phyloP scores from a whole-genome alignment of 2,113 vertebrate species.

The Phycodurus eques region DNA sequence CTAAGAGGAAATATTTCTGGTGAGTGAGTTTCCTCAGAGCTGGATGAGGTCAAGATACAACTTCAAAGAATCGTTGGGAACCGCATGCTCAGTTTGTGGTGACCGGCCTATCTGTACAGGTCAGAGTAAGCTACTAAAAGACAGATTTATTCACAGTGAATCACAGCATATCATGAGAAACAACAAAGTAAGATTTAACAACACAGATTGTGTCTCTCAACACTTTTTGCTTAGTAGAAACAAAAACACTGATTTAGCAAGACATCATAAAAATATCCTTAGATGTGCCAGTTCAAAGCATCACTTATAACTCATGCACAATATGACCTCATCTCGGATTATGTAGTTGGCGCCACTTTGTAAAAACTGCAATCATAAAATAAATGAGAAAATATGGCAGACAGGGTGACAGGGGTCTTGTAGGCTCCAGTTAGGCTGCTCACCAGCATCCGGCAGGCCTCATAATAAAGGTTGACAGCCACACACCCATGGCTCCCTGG shows the following conservation, averaged over 20 bases:
- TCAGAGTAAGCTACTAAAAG: conserved; percentile 1
- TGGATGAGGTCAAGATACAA: conserved; percentile 33
- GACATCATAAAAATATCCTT: not conserved
- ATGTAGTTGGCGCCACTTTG: conserved; percentile 52
- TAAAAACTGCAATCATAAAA: conserved; percentile 56
- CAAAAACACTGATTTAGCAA: not conserved
- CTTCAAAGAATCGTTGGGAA: conserved; percentile 37
- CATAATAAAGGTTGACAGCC: conserved; percentile 26
- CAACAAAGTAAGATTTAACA: conserved; percentile 8
- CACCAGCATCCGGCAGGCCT: conserved; percentile 6
- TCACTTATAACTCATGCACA: conserved; percentile 44
- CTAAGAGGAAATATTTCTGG: conserved; percentile 6
- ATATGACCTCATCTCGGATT: conserved; percentile 51
- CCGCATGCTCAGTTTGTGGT: conserved; percentile 18
- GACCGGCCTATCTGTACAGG: not conserved
- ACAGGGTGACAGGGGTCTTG: conserved; percentile 23
- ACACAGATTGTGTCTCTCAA: not conserved
- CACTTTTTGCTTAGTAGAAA: not conserved
- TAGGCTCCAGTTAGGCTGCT: conserved; percentile 39
- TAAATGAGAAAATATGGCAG: conserved; percentile 45
- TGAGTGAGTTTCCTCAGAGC: conserved; percentile 17
- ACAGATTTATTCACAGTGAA: conserved; percentile 21
- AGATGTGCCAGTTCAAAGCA: conserved; percentile 46
- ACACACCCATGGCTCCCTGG: conserved; percentile 13
- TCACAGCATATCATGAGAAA: conserved; percentile 16